Percentiles rank a stretch among this genome's conserved stretches.
Evolutionary conservation across 2,113 vertebrate species (phyloP).

Genomic region (Halichoerus grypus): DNA sequence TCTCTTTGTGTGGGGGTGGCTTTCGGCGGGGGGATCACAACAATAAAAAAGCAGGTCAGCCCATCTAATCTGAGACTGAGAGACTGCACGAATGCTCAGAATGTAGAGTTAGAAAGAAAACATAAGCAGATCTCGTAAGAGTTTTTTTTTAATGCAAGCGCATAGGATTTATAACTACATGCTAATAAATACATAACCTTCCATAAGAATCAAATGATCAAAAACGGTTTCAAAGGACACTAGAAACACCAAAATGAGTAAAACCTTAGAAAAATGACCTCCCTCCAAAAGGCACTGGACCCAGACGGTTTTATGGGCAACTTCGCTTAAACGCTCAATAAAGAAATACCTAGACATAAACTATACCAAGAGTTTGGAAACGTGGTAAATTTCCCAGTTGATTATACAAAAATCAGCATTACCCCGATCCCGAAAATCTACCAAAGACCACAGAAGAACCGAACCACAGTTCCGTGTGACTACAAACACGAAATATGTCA

Average conservation of each 20-base stretch:
- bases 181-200: background rate
- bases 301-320: constrained; percentile 13
- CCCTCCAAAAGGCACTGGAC: background rate
- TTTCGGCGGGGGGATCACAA: background rate
- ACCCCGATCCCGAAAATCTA: background rate
- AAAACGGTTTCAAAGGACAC: background rate
- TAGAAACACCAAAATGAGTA: background rate
- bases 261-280: background rate
- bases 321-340: background rate
- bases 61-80: background rate
- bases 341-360: background rate
- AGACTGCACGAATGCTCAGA: background rate
- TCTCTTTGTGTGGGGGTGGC: background rate
- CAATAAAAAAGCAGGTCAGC: background rate
- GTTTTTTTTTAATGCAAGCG: background rate
- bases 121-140: background rate
- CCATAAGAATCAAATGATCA: background rate
- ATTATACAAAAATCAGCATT: background rate
- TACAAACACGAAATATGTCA: rapidly evolving
- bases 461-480: background rate
- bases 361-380: background rate
- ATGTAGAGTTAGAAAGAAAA: background rate
- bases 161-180: background rate
- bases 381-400: background rate
- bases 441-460: background rate